phyloP scores from a whole-genome alignment of 2,113 vertebrate genomes.

The Carollia perspicillata region DNA sequence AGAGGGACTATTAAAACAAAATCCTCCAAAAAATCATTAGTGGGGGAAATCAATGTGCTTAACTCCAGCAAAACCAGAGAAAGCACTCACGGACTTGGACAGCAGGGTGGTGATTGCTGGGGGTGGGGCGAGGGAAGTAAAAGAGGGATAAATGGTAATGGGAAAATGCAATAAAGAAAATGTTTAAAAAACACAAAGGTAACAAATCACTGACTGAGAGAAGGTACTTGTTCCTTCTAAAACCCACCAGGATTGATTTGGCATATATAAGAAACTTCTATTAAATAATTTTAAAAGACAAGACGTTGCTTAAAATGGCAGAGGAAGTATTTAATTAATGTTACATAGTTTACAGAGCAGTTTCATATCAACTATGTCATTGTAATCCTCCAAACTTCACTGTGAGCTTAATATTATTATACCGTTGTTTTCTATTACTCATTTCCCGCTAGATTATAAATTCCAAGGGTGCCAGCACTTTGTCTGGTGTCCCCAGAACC shows the following conservation, averaged over 20 bases:
- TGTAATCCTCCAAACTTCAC: background rate
- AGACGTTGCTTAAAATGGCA: background rate
- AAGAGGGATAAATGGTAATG: too few species aligned
- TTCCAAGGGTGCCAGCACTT: background rate
- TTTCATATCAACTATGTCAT: background rate
- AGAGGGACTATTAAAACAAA: background rate
- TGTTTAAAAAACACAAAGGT: background rate
- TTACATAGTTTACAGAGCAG: background rate
- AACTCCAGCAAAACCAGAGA: background rate
- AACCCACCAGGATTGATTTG: background rate
- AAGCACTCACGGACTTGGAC: too few species aligned
- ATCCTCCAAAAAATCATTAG: background rate
- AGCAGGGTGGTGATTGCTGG: too few species aligned
- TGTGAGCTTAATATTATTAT: background rate
- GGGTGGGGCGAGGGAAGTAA: too few species aligned
- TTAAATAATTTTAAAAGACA: background rate
- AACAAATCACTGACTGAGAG: background rate
- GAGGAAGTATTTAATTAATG: background rate
- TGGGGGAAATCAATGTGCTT: background rate
- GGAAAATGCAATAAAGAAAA: too few species aligned
- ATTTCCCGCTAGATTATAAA: background rate
- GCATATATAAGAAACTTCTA: background rate
- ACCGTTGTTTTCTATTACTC: background rate
- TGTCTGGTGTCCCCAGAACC: background rate
- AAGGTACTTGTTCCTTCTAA: background rate